These are phyloP conservation scores for Colius striatus DNA, from an alignment of 2,113 vertebrate genomes.

Conservation along the genomic window DNA sequence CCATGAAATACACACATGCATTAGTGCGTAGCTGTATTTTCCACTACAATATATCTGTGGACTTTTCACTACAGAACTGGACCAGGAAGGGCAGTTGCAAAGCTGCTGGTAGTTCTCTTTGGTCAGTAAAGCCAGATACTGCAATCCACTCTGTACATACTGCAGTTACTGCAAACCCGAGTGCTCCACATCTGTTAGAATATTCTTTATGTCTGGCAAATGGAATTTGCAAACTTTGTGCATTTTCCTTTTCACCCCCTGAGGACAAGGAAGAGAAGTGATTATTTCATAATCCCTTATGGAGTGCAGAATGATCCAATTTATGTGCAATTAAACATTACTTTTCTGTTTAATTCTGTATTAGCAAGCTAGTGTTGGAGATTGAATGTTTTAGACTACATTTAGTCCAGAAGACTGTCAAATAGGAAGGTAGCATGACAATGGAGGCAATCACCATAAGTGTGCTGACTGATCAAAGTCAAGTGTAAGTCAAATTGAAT, in stretches of 20 bases:
- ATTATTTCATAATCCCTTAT: background rate
- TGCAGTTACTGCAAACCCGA: background rate
- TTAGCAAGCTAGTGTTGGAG: background rate
- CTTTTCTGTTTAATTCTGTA: background rate
- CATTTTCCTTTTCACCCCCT: fast-evolving
- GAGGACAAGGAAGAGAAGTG: background rate
- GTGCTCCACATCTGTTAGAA: background rate
- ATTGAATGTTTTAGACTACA: background rate
- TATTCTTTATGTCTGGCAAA: background rate
- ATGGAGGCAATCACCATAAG: background rate
- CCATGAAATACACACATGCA: fast-evolving
- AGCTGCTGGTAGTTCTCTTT: background rate
- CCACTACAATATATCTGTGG: background rate
- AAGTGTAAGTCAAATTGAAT: background rate
- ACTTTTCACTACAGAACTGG: background rate
- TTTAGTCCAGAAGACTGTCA: background rate
- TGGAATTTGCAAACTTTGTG: background rate
- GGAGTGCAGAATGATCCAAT: background rate
- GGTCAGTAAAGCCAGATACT: background rate
- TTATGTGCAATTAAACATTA: background rate
- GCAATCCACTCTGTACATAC: background rate
- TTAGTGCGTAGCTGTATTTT: background rate
- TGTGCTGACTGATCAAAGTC: background rate
- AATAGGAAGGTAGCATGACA: background rate
- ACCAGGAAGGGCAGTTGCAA: background rate